These are phyloP conservation scores for Beris morrisii DNA, from an alignment of 2,888 invertebrate species.

Conservation along the genomic window DNA sequence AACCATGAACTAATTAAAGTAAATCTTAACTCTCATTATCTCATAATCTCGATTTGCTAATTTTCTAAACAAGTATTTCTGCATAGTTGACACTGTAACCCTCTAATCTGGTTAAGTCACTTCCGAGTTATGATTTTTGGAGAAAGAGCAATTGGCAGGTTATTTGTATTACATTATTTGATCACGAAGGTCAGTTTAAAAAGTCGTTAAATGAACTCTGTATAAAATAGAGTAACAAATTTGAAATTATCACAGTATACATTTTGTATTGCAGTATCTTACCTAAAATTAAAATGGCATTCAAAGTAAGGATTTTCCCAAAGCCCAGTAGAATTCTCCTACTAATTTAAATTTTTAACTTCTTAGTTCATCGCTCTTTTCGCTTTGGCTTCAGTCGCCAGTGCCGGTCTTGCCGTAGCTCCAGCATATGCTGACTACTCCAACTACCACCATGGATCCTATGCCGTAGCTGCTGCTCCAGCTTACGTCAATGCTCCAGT, in stretches of 20 bases:
- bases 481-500: constrained; percentile 10
- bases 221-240: too few species aligned
- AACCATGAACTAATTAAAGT: too few species aligned
- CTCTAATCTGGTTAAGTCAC: too few species aligned
- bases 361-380: constrained; percentile 34
- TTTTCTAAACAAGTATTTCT: too few species aligned
- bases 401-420: constrained; percentile 30
- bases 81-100: too few species aligned
- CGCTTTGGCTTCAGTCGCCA: constrained; percentile 31
- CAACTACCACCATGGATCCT: constrained; percentile 9
- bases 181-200: too few species aligned
- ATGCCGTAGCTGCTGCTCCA: constrained; percentile 1
- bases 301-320: constrained; percentile 22
- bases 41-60: too few species aligned
- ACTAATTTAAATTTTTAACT: background rate
- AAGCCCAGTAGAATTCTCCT: background rate
- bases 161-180: too few species aligned
- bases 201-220: too few species aligned
- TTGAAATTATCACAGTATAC: constrained; percentile 12
- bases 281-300: constrained; percentile 28
- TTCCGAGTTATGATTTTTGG: too few species aligned
- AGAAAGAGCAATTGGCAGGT: too few species aligned
- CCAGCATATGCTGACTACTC: constrained; percentile 24
- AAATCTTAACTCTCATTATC: too few species aligned
- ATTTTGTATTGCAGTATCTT: constrained; percentile 22